These are phyloP conservation scores for Beaufortia kweichowensis DNA, from an alignment of 2,113 vertebrate genomes.

Conservation along the genomic window DNA sequence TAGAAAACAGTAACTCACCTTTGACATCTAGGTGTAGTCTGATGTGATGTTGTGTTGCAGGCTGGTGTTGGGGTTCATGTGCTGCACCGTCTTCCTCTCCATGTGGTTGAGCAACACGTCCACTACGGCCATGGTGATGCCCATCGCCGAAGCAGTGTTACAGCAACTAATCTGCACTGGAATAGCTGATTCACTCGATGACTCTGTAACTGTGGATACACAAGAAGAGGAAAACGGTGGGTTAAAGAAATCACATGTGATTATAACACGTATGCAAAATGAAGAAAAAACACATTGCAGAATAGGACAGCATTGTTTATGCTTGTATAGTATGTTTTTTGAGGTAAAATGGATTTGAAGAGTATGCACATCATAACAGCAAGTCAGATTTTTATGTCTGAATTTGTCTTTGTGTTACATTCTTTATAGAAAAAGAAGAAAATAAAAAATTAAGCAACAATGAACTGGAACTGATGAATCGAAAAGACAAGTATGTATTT, in stretches of 20 bases:
- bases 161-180: slow-evolving; percentile 88
- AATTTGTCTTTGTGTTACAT: background rate
- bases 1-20: background rate
- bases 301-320: background rate
- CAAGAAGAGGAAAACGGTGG: slow-evolving; percentile 47
- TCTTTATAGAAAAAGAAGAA: slow-evolving; percentile 67
- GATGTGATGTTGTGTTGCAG: slow-evolving; percentile 63
- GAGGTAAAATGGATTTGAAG: too few relatives aligned
- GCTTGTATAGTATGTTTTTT: too few relatives aligned
- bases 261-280: background rate
- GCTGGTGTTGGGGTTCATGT: slow-evolving; percentile 98
- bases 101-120: slow-evolving; percentile 99
- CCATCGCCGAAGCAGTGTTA: slow-evolving; percentile 94
- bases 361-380: background rate
- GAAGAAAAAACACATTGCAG: background rate
- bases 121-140: slow-evolving; percentile 99
- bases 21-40: background rate
- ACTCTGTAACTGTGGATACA: slow-evolving; percentile 70
- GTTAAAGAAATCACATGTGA: background rate
- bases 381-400: background rate
- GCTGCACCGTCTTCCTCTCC: slow-evolving; percentile 91
- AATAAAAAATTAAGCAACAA: slow-evolving; percentile 66
- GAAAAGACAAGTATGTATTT: slow-evolving; percentile 62
- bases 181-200: slow-evolving; percentile 74
- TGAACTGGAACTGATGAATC: slow-evolving; percentile 68